A percentile compares a stretch with the other conserved stretches of the same genome.
These are phyloP conservation scores for Pantherophis guttatus DNA, from an alignment of 2,113 vertebrate genomes.

Conservation along the genomic window DNA sequence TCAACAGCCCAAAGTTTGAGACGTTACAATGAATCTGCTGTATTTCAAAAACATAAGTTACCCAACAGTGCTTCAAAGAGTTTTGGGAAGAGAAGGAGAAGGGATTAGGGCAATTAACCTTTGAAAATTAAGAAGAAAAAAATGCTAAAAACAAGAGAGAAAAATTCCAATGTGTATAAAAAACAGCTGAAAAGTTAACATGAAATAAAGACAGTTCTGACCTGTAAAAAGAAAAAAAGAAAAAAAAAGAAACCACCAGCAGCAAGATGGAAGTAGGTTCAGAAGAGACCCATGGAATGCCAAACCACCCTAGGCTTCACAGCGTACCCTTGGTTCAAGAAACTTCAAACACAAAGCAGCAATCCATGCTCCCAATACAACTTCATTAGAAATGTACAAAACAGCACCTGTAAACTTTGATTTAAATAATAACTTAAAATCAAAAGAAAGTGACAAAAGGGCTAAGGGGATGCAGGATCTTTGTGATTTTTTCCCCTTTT, in stretches of 20 bases:
- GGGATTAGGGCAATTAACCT: background rate
- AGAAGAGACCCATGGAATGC: background rate
- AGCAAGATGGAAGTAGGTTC: background rate
- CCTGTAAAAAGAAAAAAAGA: background rate
- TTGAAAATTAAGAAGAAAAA: background rate
- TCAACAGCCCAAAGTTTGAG: background rate
- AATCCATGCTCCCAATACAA: fast-evolving
- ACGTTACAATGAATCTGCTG: background rate
- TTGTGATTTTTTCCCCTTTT: background rate
- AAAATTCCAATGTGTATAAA: background rate
- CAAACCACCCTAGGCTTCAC: fast-evolving
- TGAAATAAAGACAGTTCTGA: fast-evolving
- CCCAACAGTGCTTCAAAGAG: background rate
- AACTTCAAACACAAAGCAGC: constrained; percentile 25
- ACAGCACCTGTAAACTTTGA: constrained; percentile 71
- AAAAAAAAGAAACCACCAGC: background rate
- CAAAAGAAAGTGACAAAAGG: background rate
- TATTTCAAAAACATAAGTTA: background rate
- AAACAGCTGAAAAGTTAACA: background rate
- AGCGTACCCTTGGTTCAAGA: background rate
- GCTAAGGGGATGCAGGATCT: background rate
- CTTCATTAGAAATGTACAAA: constrained; percentile 27
- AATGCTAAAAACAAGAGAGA: background rate
- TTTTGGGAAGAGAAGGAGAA: background rate
- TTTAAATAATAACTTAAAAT: constrained; percentile 67